phyloP scores from a whole-genome alignment of 2,113 vertebrate genomes.

The Apaloderma vittatum region DNA sequence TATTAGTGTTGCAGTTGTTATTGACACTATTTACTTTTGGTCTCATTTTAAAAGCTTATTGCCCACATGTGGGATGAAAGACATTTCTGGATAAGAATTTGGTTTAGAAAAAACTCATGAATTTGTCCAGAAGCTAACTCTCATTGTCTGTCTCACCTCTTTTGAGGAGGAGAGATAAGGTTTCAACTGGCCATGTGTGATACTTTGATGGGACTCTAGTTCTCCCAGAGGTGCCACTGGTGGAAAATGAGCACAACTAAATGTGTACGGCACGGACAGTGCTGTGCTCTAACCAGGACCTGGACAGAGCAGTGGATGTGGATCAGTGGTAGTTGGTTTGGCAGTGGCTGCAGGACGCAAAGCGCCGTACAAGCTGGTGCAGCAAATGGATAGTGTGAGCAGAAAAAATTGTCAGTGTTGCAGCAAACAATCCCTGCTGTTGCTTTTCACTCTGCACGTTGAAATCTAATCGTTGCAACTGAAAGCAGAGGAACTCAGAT shows the following conservation, averaged over 20 bases:
- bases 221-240: neutral
- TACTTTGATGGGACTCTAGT: neutral
- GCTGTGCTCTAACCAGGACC: neutral
- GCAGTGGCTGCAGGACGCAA: neutral
- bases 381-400: neutral
- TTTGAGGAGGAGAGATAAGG: neutral
- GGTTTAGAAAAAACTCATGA: neutral
- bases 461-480: neutral
- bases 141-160: neutral
- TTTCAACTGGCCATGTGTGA: neutral
- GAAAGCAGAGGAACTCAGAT: neutral
- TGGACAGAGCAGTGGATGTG: neutral
- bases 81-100: neutral
- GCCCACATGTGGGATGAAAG: neutral
- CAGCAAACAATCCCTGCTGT: neutral
- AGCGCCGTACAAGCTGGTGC: neutral
- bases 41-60: neutral
- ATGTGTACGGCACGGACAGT: neutral
- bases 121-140: neutral
- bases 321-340: neutral
- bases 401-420: neutral
- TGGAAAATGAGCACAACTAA: neutral
- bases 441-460: neutral
- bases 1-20: neutral
- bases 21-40: neutral